These are phyloP conservation scores for Echinops telfairi DNA, from an alignment of 2,113 vertebrate genomes.

Conservation along the genomic window DNA sequence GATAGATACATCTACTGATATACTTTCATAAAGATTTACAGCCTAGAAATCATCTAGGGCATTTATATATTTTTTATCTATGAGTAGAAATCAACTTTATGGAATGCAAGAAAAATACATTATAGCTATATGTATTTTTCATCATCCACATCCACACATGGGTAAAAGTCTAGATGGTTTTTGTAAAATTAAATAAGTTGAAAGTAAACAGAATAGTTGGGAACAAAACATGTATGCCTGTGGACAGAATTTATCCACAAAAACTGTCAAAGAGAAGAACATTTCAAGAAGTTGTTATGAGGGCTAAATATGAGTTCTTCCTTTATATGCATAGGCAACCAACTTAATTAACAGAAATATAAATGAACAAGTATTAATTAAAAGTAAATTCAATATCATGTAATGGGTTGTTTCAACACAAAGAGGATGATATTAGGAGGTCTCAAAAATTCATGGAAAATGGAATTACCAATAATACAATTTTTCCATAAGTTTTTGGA, in stretches of 20 bases:
- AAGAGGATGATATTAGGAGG: no score
- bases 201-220: background rate
- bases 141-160: no score
- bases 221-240: background rate
- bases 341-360: background rate
- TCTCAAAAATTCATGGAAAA: no score
- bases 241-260: background rate
- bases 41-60: no score
- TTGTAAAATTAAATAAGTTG: background rate
- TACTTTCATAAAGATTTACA: no score
- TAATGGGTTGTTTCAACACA: background rate
- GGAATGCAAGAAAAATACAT: no score
- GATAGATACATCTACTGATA: no score
- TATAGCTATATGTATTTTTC: no score
- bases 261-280: background rate
- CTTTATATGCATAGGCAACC: background rate
- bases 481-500: no score
- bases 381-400: background rate
- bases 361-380: background rate
- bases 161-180: background rate
- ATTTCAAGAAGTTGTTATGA: background rate
- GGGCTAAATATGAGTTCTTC: background rate
- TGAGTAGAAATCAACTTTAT: no score
- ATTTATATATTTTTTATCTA: no score
- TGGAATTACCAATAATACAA: no score